These are phyloP conservation scores for Chaetophractus vellerosus DNA, from an alignment of 2,797 vertebrate genomes.

Conservation along the genomic window DNA sequence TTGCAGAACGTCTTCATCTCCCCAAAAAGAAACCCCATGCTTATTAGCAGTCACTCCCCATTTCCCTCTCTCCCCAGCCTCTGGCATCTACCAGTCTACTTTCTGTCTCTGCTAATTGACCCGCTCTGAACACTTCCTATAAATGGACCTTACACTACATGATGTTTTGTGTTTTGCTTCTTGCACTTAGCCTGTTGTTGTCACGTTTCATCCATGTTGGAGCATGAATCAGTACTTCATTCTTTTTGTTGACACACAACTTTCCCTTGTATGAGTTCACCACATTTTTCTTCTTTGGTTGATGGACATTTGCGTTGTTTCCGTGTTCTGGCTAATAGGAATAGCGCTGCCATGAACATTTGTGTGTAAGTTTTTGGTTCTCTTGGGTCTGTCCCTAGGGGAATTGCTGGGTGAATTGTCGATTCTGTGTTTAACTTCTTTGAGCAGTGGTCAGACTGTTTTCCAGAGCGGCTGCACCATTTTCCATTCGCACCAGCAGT, in stretches of 20 bases:
- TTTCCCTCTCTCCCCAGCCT: not conserved
- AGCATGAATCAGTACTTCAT: not conserved
- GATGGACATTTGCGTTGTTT: constrained; percentile 22
- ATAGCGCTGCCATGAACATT: not conserved
- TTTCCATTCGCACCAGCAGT: not conserved
- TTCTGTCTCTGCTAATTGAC: not conserved
- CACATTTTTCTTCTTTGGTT: not conserved
- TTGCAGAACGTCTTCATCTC: constrained; percentile 9
- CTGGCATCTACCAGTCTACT: not conserved
- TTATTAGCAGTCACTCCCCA: not conserved
- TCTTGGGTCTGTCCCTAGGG: not conserved
- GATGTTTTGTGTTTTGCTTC: not conserved
- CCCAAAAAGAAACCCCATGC: not conserved
- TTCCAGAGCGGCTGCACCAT: not conserved
- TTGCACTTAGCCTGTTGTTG: not conserved
- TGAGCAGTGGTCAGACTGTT: not conserved
- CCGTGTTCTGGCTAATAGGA: not conserved
- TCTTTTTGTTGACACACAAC: constrained; percentile 13
- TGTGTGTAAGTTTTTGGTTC: not conserved
- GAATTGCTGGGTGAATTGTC: not conserved
- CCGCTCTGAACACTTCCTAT: not conserved
- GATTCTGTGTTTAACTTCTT: not conserved
- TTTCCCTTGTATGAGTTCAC: not conserved
- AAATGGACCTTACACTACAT: not conserved
- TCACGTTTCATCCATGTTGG: not conserved